Base-by-base conservation (phyloP, 2,797 vertebrate species). In the Scarus forsteni region DNA sequence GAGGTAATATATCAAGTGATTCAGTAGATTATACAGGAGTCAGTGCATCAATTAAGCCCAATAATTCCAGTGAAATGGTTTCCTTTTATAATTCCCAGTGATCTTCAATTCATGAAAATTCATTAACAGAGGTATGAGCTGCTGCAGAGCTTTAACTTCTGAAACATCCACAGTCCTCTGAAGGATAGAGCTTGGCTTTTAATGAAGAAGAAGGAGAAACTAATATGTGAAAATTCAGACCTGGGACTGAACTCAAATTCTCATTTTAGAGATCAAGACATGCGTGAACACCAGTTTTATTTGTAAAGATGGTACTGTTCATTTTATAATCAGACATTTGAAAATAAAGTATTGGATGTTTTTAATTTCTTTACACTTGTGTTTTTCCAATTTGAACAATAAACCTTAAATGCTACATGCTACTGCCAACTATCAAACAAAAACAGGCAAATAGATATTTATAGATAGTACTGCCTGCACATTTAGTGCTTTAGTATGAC, bases 171-270 rank as follows among this genome's bases (percentile, higher is more conserved):
- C 7, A 49, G 44, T 57, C 51, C 48, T 76, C 42, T 0, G 3
- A 1, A 48, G 58, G 48, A 67, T 16, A 6, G 7, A n/a, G 15
- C 14, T 66, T 27, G 27, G 1, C 36, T 61, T 66, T 42, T 61
- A 57, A 62, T 57, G 10, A 8, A 59, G 46, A 72, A 70, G 48
- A 62, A 72, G 62, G 19, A 59, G 75, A 77, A 58, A 58, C 1
- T 39, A 14, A 65, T 27, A 27, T 39, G 43, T 59, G 18, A 46
- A 43, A 64, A 43, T n/a, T 15, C 38, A 16, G 45, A 19, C 5
- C 13, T 50, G 13, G 13, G 15, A 38, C 18, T 60, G 66, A 55
- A 54, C 48, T 16, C 42, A 8, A 8, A 19, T 7, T 2, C 14
- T 1, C 7, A 54, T 13, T 11, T 39, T 10, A 54, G 45, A 53